These are phyloP conservation scores for Lathronympha strigana DNA, from an alignment of 2,888 invertebrate genomes.

Conservation along the genomic window DNA sequence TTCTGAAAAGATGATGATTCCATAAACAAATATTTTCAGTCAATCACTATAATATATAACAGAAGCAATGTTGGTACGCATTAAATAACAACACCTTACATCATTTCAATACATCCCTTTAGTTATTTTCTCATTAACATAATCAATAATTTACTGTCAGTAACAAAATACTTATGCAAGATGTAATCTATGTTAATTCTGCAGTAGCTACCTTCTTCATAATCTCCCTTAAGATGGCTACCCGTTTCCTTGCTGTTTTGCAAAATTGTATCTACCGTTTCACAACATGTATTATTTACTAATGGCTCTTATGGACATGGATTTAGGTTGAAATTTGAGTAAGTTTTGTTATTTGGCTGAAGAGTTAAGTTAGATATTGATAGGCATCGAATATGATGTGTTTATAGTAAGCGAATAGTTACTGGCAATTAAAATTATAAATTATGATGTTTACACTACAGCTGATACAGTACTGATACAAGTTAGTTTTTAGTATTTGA, in stretches of 20 bases:
- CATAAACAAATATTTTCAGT: not conserved
- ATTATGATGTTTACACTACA: constrained; percentile 42
- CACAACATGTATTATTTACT: not conserved
- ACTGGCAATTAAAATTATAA: constrained; percentile 45
- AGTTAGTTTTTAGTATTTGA: not conserved
- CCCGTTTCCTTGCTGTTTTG: constrained; percentile 32
- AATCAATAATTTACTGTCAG: constrained; percentile 36
- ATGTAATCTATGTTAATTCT: constrained; percentile 50
- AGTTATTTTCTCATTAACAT: constrained; percentile 19
- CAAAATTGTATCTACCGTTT: constrained; percentile 23
- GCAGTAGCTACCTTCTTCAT: constrained; percentile 44
- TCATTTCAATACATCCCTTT: not conserved
- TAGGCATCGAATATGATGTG: constrained; percentile 47
- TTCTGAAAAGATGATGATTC: too few species aligned
- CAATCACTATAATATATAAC: not conserved
- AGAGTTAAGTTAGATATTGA: constrained; percentile 28
- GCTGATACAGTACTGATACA: constrained; percentile 7
- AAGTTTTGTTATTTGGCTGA: not conserved
- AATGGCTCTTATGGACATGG: constrained; percentile 11
- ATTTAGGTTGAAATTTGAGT: constrained; percentile 4
- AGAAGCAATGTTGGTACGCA: not conserved
- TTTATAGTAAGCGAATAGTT: constrained; percentile 47
- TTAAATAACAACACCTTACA: not conserved
- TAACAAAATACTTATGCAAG: constrained; percentile 41
- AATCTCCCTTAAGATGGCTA: constrained; percentile 43